Evolutionary conservation across 2,113 vertebrate species (phyloP), one percentile per base, ranked within the genome.

Genomic region (Pseudopipra pipra): DNA sequence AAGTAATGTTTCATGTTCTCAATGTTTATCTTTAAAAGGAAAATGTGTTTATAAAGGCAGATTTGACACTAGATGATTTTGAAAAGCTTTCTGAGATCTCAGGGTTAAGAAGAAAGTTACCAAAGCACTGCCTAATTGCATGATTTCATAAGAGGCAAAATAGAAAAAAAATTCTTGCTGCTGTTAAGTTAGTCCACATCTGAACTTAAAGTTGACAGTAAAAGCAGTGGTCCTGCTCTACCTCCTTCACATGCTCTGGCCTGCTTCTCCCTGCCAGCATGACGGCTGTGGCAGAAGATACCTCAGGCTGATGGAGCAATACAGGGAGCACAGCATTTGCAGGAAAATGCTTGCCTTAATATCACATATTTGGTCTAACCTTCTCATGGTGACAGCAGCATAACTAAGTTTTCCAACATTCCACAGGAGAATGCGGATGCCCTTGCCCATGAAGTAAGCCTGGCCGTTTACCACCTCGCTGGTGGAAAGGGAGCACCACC

Each of bases 361-460:
- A 13, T 14, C 44, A 18, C 5, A 1, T 11, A 21, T 47, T n/a
- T 83, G 30, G 61, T 90, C n/a, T 18, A 13, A 63, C 22, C 9
- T 17, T 25, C 46, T 61, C 20, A 1, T 15, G 24, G 35, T 31
- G 37, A 70, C 46, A 31, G 6, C 44, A 18, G 4, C 6, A 15
- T 85, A 75, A 82, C 33, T 35, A 28, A 47, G 56, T 63, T 79
- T 18, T 63, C 22, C 41, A 76, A 67, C 49, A 7, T 63, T 87
- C 97, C 97, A 55, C 97, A 99, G 99, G 99, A 99, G 94, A 98
- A 95, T 43, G 98, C 99, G 1, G 99, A 99, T 63, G 96, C 93
- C 73, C 98, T 99, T 7, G 99, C 99, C 55, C 97, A 98, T 63
- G 98, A 99, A 97, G 99, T 99, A 56, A 99, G 99, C 96, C 94